Evolutionary conservation across 1,140 invertebrate genomes (phyloP).

Genomic region (Vanessa tameamea): DNA sequence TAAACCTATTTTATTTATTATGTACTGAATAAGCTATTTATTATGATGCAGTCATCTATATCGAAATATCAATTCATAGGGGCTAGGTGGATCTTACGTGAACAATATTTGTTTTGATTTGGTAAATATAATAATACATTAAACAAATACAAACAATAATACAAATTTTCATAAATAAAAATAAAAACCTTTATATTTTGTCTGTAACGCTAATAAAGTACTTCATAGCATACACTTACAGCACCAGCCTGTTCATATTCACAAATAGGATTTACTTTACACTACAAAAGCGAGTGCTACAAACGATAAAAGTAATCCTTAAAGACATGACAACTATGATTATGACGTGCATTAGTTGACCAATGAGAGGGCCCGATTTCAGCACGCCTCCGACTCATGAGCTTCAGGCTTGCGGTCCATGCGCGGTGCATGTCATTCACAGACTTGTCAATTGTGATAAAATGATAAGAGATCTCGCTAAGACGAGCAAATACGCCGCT

Average conservation of each 20-base stretch:
- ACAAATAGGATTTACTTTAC: slow-evolving; percentile 11
- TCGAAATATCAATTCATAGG: no score
- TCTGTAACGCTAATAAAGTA: no score
- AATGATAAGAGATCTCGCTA: slow-evolving; percentile 35
- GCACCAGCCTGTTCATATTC: not conserved
- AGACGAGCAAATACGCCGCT: slow-evolving; percentile 39
- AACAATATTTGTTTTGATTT: no score
- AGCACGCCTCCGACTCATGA: slow-evolving; percentile 67
- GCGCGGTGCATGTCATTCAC: slow-evolving; percentile 44
- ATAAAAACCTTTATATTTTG: not conserved
- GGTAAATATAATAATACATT: no score
- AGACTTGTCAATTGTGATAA: slow-evolving; percentile 44
- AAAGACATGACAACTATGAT: slow-evolving; percentile 31
- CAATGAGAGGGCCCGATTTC: slow-evolving; percentile 41
- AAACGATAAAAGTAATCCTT: slow-evolving; percentile 49
- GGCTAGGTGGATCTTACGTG: no score
- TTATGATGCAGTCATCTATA: no score
- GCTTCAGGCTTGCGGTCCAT: slow-evolving; percentile 52
- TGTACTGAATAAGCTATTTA: no score
- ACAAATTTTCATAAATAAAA: no score
- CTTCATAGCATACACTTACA: not conserved
- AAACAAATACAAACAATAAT: no score
- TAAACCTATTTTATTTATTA: no score
- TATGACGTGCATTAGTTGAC: slow-evolving; percentile 36
- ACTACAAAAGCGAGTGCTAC: slow-evolving; percentile 27